These are phyloP conservation scores for Microcebus tavaratra DNA, from an alignment of 2,113 vertebrate species.

Conservation along the genomic window DNA sequence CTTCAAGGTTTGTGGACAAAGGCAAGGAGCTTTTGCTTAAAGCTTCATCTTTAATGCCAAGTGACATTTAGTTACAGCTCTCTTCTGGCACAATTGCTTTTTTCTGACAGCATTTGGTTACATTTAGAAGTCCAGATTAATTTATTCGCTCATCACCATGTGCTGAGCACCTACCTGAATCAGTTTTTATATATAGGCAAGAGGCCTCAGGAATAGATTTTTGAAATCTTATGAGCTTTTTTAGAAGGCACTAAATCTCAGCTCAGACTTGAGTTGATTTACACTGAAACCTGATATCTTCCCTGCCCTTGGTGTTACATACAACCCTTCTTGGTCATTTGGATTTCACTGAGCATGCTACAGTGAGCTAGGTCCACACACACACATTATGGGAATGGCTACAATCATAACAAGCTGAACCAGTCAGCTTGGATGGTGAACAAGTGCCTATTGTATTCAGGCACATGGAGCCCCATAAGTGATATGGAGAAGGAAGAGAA, in stretches of 20 bases:
- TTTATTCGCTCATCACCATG: neutral
- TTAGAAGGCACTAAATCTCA: constrained; percentile 38
- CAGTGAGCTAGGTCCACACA: neutral
- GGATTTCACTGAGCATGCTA: neutral
- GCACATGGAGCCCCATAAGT: neutral
- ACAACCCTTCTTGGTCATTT: neutral
- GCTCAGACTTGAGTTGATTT: neutral
- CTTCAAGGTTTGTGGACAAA: neutral
- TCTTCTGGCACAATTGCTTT: neutral
- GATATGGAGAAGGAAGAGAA: neutral
- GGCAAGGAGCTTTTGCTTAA: neutral
- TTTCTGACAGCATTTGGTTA: neutral
- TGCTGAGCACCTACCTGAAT: neutral
- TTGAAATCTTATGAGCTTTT: neutral
- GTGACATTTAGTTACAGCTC: neutral
- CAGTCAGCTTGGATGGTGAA: neutral
- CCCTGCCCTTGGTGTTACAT: neutral
- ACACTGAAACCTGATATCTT: neutral
- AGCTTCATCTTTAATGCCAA: neutral
- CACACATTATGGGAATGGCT: neutral
- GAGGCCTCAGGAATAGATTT: constrained; percentile 5
- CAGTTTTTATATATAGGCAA: neutral
- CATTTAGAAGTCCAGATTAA: constrained; percentile 33
- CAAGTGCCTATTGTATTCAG: neutral
- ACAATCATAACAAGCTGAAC: neutral